A percentile compares a stretch with the other conserved stretches of the same genome.
These are phyloP conservation scores for Pseudomyrmex gracilis DNA, from an alignment of 1,140 invertebrate genomes.

Conservation along the genomic window DNA sequence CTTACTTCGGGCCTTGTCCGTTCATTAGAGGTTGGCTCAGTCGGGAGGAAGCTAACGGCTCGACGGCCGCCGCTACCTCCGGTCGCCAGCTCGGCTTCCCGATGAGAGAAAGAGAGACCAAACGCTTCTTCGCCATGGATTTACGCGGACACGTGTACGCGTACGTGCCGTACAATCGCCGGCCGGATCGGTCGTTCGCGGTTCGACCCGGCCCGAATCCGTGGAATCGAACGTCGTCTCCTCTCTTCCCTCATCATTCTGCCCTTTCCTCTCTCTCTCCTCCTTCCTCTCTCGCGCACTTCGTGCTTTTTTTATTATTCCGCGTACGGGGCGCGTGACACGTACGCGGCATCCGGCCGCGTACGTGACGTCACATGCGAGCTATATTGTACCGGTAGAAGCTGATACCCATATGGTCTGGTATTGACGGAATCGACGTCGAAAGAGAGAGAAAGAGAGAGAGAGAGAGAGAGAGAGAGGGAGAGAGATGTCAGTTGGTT, in stretches of 20 bases:
- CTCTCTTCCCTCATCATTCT: conserved; percentile 46
- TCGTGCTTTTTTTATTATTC: conserved; percentile 78
- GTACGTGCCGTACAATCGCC: conserved; percentile 67
- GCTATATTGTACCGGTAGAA: conserved; percentile 69
- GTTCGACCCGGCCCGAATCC: conserved; percentile 53
- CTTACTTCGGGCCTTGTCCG: conserved; percentile 58
- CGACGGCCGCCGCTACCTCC: conserved; percentile 52
- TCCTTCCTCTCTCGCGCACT: not conserved
- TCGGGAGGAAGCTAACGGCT: conserved; percentile 78
- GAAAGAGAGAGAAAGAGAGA: too few species aligned
- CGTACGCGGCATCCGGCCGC: conserved; percentile 79
- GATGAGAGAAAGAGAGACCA: conserved; percentile 71
- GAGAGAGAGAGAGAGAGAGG: too few species aligned
- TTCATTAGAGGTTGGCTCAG: conserved; percentile 69
- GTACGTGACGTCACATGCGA: conserved; percentile 81
- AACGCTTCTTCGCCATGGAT: conserved; percentile 60
- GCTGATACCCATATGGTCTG: conserved; percentile 64
- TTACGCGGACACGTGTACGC: conserved; percentile 70
- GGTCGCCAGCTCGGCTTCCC: conserved; percentile 66
- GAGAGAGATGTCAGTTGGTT: not conserved
- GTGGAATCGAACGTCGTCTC: conserved; percentile 42
- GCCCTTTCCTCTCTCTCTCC: not conserved
- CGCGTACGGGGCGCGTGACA: conserved; percentile 74
- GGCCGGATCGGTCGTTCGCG: not conserved
- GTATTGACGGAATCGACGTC: conserved; percentile 17